phyloP scores from a whole-genome alignment of 2,113 vertebrate genomes.

The Cololabis saira region DNA sequence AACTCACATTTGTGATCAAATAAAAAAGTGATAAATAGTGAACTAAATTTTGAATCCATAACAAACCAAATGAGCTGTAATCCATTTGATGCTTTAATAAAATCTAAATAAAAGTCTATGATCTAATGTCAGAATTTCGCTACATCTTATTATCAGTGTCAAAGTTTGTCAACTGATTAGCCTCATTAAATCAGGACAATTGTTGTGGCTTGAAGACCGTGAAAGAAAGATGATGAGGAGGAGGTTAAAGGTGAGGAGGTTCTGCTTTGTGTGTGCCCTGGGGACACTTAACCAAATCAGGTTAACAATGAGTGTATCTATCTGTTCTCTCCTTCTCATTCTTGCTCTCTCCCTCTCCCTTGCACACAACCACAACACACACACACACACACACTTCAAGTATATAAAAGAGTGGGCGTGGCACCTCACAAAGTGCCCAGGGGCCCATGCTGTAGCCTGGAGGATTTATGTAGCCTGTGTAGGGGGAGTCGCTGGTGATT shows the following conservation, averaged over 20 bases:
- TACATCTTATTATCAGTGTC: constrained; percentile 20
- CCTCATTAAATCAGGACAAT: constrained; percentile 45
- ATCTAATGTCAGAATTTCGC: neutral
- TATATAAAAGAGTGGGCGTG: constrained; percentile 25
- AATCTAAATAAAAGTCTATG: neutral
- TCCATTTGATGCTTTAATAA: neutral
- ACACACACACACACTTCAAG: constrained; percentile 37
- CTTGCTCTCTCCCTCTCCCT: neutral
- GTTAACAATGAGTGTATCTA: constrained; percentile 91
- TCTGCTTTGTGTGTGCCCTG: constrained; percentile 86
- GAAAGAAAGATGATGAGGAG: constrained; percentile 12
- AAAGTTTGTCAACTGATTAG: constrained; percentile 57
- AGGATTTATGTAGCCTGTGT: constrained; percentile 29
- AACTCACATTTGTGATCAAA: neutral
- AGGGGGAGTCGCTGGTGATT: constrained; percentile 22
- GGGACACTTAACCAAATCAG: constrained; percentile 90
- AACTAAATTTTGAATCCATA: too few relatives aligned
- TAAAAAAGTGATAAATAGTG: too few relatives aligned
- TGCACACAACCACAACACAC: constrained; percentile 48
- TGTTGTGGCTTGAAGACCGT: constrained; percentile 38
- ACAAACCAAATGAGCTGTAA: too few relatives aligned
- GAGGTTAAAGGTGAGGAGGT: constrained; percentile 83
- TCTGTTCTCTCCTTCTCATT: constrained; percentile 82
- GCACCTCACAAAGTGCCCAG: constrained; percentile 26
- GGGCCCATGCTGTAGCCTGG: constrained; percentile 36